Base-by-base conservation (phyloP, 2,888 invertebrate genomes). In the Xanthorhoe designata region DNA sequence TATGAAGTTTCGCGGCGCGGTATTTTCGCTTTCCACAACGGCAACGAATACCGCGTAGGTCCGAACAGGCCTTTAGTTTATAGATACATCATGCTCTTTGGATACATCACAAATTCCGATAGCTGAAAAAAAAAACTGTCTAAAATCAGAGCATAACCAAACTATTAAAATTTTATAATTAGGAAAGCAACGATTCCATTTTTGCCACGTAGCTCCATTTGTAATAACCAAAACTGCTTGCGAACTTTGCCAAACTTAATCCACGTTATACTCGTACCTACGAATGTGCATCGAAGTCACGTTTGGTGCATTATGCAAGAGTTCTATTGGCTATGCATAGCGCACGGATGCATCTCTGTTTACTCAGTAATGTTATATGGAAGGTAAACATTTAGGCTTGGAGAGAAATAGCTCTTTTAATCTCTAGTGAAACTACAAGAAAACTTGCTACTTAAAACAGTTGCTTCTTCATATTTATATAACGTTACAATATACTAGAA, bases 231-330 rank as follows among this genome's bases (percentile, higher is more conserved):
- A 57, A 62, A 56, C 62, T 56, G 24, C 51, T 61, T 19, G 24
- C 47, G 42, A 56, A 56, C 71, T 75, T 69, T 76, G 75, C 76
- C 69, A 77, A 82, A 75, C 78, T 73, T 70, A 59, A 49, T 58
- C 53, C 51, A 63, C 32, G 32, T 32, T 32, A 32, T 32, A 24
- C 24, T 3, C 24, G 4, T 38, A 42, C 64, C 60, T 68, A 70
- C 71, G 68, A 74, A 70, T 71, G 72, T 66, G 62, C 54, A 59
- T 59, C 57, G 68, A 62, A 74, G 69, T 71, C 67, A 67, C 71
- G 63, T 72, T 53, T 70, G 32, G 72, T 71, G 70, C 69, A 74
- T 74, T 72, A 74, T 74, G 69, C 72, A 72, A 64, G 69, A 63
- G 49, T 53, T 42, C 38, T 64, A 64, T 67, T 60, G 64, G 64